A percentile compares a stretch with the other conserved stretches of the same genome.
These are phyloP conservation scores for Microctonus brassicae DNA, from an alignment of 2,888 invertebrate genomes.

Conservation along the genomic window DNA sequence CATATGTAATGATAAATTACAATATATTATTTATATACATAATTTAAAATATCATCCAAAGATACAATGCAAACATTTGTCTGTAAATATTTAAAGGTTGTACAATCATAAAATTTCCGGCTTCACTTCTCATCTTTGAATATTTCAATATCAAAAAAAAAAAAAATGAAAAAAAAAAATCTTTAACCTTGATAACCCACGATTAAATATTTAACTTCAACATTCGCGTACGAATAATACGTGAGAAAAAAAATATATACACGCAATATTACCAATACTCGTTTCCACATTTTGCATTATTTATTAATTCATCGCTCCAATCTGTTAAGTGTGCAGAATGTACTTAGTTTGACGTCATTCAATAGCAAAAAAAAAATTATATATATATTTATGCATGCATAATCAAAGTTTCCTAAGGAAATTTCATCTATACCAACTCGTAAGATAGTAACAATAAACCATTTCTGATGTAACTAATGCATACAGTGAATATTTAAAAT, in stretches of 20 bases:
- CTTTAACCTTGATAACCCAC: not conserved
- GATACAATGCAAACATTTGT: not conserved
- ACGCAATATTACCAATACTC: not conserved
- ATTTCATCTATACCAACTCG: not conserved
- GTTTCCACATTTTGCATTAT: not conserved
- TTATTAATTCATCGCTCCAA: not conserved
- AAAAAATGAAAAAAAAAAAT: not conserved
- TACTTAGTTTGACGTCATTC: slow-evolving; percentile 2
- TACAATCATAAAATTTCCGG: not conserved
- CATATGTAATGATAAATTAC: not conserved
- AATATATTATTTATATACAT: not conserved
- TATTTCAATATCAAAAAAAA: not conserved
- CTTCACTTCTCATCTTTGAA: too few species aligned
- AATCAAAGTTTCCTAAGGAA: not conserved
- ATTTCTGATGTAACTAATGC: too few species aligned
- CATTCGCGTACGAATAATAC: not conserved
- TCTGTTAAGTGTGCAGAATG: not conserved
- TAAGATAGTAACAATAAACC: too few species aligned
- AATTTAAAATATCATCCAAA: not conserved
- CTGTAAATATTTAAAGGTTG: not conserved
- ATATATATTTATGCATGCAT: not conserved
- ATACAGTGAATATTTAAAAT: too few species aligned
- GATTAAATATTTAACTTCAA: not conserved
- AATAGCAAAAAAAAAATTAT: not conserved
- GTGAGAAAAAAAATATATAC: not conserved